Evolutionary conservation across 2,113 vertebrate genomes (phyloP).

Genomic region (Pica pica): DNA sequence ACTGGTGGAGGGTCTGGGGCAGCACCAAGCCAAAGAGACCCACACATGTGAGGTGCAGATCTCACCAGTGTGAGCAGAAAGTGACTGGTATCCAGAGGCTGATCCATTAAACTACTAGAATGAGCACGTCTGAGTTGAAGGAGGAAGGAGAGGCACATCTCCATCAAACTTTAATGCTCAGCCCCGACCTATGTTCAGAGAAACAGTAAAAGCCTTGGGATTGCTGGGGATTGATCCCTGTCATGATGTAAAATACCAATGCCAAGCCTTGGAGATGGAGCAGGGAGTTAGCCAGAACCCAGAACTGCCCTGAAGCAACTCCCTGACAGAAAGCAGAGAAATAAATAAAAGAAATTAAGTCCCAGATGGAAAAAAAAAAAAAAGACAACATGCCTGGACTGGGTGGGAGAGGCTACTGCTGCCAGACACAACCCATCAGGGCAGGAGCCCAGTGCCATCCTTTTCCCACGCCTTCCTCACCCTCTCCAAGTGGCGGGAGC

Average conservation of each 20-base stretch:
- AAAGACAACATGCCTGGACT: background rate
- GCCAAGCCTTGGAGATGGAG: background rate
- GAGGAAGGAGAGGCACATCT: background rate
- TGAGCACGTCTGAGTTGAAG: background rate
- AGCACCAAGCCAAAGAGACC: background rate
- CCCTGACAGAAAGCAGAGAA: background rate
- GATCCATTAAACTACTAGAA: background rate
- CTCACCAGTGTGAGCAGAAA: background rate
- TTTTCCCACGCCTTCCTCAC: background rate
- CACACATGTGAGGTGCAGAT: accelerated
- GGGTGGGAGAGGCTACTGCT: background rate
- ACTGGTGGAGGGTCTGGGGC: background rate
- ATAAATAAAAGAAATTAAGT: background rate
- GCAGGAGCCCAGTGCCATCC: background rate
- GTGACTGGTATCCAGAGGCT: background rate
- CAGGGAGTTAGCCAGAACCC: background rate
- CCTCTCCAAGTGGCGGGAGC: background rate
- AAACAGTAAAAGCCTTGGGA: background rate
- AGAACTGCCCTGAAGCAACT: background rate
- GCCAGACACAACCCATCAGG: background rate
- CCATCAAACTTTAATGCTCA: background rate
- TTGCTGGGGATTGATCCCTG: background rate
- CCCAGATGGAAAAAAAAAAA: background rate
- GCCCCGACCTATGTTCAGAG: background rate
- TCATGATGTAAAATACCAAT: background rate